phyloP scores from a whole-genome alignment of 2,888 invertebrate species.

The Drosophila nr. perissopoda region DNA sequence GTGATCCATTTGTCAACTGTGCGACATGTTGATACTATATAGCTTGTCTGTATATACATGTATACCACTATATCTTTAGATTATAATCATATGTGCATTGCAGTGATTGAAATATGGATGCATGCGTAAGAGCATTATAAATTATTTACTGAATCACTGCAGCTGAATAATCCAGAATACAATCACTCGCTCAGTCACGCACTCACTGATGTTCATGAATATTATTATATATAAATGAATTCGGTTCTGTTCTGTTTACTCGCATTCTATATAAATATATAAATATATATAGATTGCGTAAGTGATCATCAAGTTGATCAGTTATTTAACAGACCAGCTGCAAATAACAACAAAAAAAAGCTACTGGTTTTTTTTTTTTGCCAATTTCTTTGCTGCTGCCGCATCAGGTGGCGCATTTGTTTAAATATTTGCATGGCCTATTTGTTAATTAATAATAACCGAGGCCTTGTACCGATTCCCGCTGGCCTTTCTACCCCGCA shows the following conservation, averaged over 20 bases:
- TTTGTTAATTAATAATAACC: slow-evolving; percentile 68
- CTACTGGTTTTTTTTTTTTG: too few species aligned
- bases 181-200: neutral
- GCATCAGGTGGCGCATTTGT: slow-evolving; percentile 38
- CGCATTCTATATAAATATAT: neutral
- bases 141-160: neutral
- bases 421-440: slow-evolving; percentile 60
- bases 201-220: neutral
- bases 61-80: neutral
- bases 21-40: slow-evolving; percentile 5
- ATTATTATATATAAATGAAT: neutral
- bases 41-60: neutral
- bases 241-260: neutral
- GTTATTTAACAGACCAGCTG: too few species aligned
- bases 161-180: neutral
- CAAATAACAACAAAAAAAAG: neutral
- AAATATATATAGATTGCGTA: neutral
- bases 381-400: slow-evolving; percentile 1
- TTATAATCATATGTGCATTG: neutral
- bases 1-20: slow-evolving; percentile 9
- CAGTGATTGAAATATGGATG: neutral
- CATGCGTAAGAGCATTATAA: neutral
- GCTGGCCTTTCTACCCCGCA: neutral
- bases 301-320: neutral
- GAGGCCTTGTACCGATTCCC: slow-evolving; percentile 34